phyloP scores from a whole-genome alignment of 1,140 invertebrate species.

The Hirudo medicinalis region DNA sequence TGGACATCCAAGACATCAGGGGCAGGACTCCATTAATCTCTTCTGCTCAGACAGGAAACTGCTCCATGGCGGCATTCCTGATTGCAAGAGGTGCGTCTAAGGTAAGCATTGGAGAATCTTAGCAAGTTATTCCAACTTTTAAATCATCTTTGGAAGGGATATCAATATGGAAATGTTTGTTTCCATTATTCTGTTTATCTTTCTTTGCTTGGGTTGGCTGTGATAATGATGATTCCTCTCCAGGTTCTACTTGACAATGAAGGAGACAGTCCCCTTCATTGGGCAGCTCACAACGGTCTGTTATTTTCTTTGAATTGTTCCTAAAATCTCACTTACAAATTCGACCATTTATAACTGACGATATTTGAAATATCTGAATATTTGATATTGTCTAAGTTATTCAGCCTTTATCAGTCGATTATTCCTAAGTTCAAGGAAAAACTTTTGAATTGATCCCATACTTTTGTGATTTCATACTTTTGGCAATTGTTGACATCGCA shows the following conservation, averaged over 20 bases:
- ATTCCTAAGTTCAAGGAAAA: background rate
- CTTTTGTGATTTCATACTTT: too few species aligned
- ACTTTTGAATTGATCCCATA: too few species aligned
- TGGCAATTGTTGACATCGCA: constrained; percentile 26
- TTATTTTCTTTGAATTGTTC: background rate
- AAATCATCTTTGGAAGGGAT: too few species aligned
- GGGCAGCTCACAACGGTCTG: constrained; percentile 73
- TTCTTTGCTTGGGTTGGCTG: background rate
- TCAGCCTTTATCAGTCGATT: too few species aligned
- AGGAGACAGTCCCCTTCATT: constrained; percentile 78
- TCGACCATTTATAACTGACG: background rate
- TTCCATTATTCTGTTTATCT: too few species aligned
- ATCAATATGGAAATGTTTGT: too few species aligned
- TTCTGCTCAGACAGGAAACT: constrained; percentile 79
- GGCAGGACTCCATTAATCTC: constrained; percentile 77
- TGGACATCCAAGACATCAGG: constrained; percentile 78
- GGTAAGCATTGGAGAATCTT: background rate
- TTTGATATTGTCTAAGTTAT: too few species aligned
- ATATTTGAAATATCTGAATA: background rate
- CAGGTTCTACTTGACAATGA: constrained; percentile 75
- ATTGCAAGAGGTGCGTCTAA: constrained; percentile 66
- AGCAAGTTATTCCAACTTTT: too few species aligned
- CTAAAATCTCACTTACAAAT: background rate
- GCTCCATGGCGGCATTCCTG: constrained; percentile 71
- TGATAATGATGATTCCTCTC: background rate